Evolutionary conservation across 2,888 invertebrate species (phyloP).

Genomic region (Chloroclystis v-ata): DNA sequence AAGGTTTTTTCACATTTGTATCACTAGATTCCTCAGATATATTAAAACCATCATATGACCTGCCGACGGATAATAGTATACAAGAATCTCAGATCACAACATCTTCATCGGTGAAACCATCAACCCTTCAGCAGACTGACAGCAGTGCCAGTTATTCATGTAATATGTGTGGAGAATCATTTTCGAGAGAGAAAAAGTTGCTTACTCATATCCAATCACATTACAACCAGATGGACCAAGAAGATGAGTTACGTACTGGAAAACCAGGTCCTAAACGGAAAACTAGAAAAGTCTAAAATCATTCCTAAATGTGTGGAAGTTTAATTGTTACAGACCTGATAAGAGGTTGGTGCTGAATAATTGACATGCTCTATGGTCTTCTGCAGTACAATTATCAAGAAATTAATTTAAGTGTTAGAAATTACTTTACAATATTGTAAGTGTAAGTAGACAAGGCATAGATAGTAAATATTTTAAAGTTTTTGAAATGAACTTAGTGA

Average conservation of each 20-base stretch:
- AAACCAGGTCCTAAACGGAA: conserved; percentile 34
- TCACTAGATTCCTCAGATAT: conserved; percentile 62
- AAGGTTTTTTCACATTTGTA: conserved; percentile 64
- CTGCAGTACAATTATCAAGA: too few species aligned
- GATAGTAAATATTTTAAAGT: too few species aligned
- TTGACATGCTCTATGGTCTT: too few species aligned
- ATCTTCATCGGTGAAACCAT: conserved; percentile 43
- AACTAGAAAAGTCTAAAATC: conserved; percentile 16
- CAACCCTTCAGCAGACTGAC: conserved; percentile 37
- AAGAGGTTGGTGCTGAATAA: too few species aligned
- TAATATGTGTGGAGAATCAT: conserved; percentile 61
- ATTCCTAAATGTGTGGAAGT: not conserved
- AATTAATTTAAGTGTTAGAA: too few species aligned
- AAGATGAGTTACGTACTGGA: conserved; percentile 44
- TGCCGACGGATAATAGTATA: conserved; percentile 65
- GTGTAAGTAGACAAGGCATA: too few species aligned
- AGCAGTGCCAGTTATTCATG: conserved; percentile 53
- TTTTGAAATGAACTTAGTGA: too few species aligned
- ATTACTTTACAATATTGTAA: too few species aligned
- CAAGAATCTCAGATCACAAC: conserved; percentile 71
- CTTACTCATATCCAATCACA: conserved; percentile 64
- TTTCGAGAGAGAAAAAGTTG: conserved; percentile 66
- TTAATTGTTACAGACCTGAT: too few species aligned
- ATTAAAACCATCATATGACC: conserved; percentile 62
- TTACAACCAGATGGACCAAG: conserved; percentile 62